A percentile compares a stretch with the other conserved stretches of the same genome.
phyloP scores from a whole-genome alignment of 1,140 invertebrate species.

The Hylaeus volcanicus region DNA sequence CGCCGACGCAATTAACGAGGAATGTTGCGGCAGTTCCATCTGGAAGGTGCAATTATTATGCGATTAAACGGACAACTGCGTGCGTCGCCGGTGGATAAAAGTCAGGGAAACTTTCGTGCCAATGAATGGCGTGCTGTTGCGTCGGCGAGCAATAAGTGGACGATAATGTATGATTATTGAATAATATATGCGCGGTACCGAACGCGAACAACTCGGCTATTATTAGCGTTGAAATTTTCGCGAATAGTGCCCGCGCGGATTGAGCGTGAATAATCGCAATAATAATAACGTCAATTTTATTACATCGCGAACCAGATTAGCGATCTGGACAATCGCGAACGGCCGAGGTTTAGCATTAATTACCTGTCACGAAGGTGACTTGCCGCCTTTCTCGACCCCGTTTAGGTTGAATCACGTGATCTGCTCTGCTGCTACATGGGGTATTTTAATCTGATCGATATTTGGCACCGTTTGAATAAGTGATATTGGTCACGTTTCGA shows the following conservation, averaged over 20 bases:
- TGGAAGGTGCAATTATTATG: slow-evolving; percentile 1
- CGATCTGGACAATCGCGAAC: neutral
- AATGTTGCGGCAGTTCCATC: slow-evolving; percentile 13
- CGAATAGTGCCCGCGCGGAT: neutral
- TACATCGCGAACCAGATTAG: neutral
- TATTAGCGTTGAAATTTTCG: no score
- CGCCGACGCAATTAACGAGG: slow-evolving; percentile 9
- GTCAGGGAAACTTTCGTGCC: neutral
- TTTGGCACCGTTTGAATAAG: no score
- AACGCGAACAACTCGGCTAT: no score
- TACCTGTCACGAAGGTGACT: no score
- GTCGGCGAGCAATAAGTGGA: neutral
- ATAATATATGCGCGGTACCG: no score
- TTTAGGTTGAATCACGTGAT: neutral
- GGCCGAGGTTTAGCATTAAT: no score
- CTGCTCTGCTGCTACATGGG: neutral
- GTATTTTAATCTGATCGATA: neutral
- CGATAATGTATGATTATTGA: no score
- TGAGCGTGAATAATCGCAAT: no score
- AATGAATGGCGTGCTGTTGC: neutral
- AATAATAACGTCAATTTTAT: no score
- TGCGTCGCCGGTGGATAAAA: neutral
- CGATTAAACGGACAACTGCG: neutral
- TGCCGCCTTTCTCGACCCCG: neutral
- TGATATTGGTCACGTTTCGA: no score